phyloP scores from a whole-genome alignment of 1,140 invertebrate genomes.

The Drosophila subpulchrella region DNA sequence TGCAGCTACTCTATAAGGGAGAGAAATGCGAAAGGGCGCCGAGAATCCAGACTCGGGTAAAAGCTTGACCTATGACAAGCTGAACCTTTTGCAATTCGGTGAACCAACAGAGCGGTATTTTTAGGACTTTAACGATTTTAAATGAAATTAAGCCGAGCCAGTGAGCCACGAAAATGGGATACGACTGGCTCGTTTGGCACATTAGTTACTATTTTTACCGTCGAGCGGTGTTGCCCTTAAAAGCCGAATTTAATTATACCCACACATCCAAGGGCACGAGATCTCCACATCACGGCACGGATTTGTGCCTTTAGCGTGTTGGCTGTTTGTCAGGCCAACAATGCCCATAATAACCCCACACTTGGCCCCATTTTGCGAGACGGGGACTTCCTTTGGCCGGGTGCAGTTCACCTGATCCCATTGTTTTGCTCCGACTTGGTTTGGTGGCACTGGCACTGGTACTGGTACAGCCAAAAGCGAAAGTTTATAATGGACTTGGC shows the following conservation, averaged over 20 bases:
- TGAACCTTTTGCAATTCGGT: slow-evolving; percentile 41
- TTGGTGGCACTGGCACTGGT: slow-evolving; percentile 2
- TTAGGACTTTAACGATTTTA: slow-evolving; percentile 55
- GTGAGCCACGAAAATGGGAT: slow-evolving; percentile 51
- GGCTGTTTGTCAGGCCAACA: slow-evolving; percentile 20
- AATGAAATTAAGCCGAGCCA: slow-evolving; percentile 62
- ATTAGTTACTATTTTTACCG: slow-evolving; percentile 56
- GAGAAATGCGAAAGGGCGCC: background rate
- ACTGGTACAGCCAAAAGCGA: slow-evolving; percentile 27
- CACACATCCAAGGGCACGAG: slow-evolving; percentile 23
- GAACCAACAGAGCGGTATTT: slow-evolving; percentile 38
- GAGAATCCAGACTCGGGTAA: background rate
- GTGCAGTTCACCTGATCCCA: slow-evolving; percentile 24
- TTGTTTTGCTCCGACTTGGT: slow-evolving; percentile 20
- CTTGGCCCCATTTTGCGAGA: slow-evolving; percentile 23
- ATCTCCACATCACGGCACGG: slow-evolving; percentile 13
- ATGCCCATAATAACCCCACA: slow-evolving; percentile 25
- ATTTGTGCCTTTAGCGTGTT: slow-evolving; percentile 13
- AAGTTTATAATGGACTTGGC: slow-evolving; percentile 39
- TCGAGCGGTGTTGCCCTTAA: slow-evolving; percentile 31
- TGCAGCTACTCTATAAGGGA: background rate
- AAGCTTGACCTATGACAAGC: slow-evolving; percentile 52
- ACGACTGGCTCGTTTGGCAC: slow-evolving; percentile 35
- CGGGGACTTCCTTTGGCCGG: slow-evolving; percentile 7
- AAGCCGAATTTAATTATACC: slow-evolving; percentile 46